Base-by-base conservation (phyloP, 2,113 vertebrate genomes). In the Zosterops hypoxanthus region DNA sequence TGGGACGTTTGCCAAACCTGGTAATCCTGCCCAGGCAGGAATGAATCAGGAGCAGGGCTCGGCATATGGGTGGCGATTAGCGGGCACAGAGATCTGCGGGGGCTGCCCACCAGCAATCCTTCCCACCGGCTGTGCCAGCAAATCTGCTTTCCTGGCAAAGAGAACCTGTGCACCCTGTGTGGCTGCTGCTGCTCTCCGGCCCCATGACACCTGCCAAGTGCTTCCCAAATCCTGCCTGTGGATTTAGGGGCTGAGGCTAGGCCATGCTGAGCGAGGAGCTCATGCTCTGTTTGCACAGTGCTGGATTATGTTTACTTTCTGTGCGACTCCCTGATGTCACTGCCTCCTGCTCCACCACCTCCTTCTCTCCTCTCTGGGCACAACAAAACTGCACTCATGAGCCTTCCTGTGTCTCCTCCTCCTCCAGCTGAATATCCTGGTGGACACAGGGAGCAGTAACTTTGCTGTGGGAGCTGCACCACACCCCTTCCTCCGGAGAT, bases 371-470 rank as follows among this genome's bases (percentile, higher is more conserved):
- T 68, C n/a, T 22, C 63, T 82, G 79, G 25, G 33, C 6, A 5
- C 46, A 7, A 57, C 42, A 5, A 19, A 66, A 26, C 46, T 34
- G 71, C 39, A 5, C 3, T 61, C 50, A 31, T 2, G 1, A 60
- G 24, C 44, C 34, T 61, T 63, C 31, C 39, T 49, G 20, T 73
- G 52, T 93, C 71, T 95, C 82, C 94, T 86, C 57, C 91, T 82
- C 77, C 71, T 81, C 47, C 97, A 99, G 99, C 96, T 99, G 95
- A 99, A 99, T 53, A 99, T 99, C 97, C 98, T 99, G 96, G 99
- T 99, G 97, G 99, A 99, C 90, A 99, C 99, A 0, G 99, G 99
- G 77, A 99, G 99, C 98, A 99, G 99, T 88, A 99, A 99, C 96
- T 99, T 99, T 16, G 99, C 99, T 5, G 99, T 99, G n/a, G 99